Base-by-base conservation (phyloP, 2,113 vertebrate genomes). In the Hoplias malabaricus region DNA sequence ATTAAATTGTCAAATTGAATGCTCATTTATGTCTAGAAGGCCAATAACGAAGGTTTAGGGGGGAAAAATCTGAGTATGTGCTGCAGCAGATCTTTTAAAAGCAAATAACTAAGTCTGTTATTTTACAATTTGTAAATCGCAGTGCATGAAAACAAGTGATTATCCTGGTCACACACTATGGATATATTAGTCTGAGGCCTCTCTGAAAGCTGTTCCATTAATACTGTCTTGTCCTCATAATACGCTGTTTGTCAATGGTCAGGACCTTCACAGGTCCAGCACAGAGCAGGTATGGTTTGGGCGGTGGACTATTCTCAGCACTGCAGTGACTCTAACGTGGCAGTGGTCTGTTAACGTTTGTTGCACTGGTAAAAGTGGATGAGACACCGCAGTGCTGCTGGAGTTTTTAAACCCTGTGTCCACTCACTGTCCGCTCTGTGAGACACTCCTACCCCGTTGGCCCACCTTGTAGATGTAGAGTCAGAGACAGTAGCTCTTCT, bases 1-100 rank as follows among this genome's bases (percentile, higher is more conserved):
- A 73, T 43, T 43, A 73, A 73, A 73, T 23, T 75, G 72, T 75
- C 65, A 43, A 69, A 69, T 75, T 75, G 68, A 70, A 65, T 75
- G 73, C 67, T 63, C 16, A 56, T 75, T 69, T 69, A 54, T 36
- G 66, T 77, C 56, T 48, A 31, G 46, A n/a, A 46, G 43, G 43
- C 29, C 29, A 61, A 21, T 36, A 23, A 40, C 2, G 59, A 36
- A n/a, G 33, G 59, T 8, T 21, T 4, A n/a, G 12, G 36, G 11
- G 14, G 42, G 23, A 57, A 29, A 42, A n/a, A 2, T 4, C 66
- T 48, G 42, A 31, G 14, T 9, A 11, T n/a, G 66, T 5, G 25
- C 42, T n/a, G 42, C 14, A 29, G 4, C 40, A 29, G 25, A 46
- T 4, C n/a, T n/a, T 9, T 14, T 8, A 61, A 29, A 36, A 2